Conservation (phyloP, 2,888 invertebrate species). For the Pachydiplax longipennis region DNA sequence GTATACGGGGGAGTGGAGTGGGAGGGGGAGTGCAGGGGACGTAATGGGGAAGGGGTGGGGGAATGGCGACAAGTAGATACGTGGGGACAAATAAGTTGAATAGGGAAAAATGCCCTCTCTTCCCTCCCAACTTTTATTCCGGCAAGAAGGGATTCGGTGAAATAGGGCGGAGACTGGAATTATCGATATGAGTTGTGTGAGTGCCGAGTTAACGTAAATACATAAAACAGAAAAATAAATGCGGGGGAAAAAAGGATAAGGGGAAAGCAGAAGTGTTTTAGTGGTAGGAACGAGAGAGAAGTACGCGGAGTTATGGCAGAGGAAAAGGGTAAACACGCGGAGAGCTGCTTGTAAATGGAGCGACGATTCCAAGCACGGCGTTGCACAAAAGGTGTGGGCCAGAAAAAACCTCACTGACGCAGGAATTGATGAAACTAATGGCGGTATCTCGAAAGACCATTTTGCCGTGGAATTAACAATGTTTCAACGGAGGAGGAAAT, state of each 20-base stretch:
- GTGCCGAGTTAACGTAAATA: slow-evolving; percentile 28
- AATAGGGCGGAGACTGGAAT: not conserved
- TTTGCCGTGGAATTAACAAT: not conserved
- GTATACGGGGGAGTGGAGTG: not conserved
- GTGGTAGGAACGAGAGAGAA: not conserved
- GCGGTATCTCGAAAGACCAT: slow-evolving; percentile 8
- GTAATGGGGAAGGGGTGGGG: not conserved
- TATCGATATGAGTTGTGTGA: slow-evolving; percentile 31
- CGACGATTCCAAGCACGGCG: slow-evolving; percentile 5
- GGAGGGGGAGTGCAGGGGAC: not conserved
- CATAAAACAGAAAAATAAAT: slow-evolving; percentile 39
- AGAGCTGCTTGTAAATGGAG: slow-evolving; percentile 26
- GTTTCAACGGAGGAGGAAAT: not conserved
- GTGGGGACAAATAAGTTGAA: slow-evolving; percentile 22
- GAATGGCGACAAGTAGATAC: not conserved
- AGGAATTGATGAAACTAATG: slow-evolving; percentile 32
- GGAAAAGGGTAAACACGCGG: slow-evolving; percentile 1
- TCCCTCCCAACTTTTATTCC: not conserved
- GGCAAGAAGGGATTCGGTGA: not conserved
- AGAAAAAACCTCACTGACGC: not conserved
- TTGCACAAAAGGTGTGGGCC: not conserved
- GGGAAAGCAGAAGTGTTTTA: slow-evolving; percentile 16
- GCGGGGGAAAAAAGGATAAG: not conserved
- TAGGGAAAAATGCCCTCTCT: slow-evolving; percentile 27
- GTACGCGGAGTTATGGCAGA: slow-evolving; percentile 7